These are phyloP conservation scores for Heterohyrax brucei DNA, from an alignment of 2,797 vertebrate genomes.

Conservation along the genomic window DNA sequence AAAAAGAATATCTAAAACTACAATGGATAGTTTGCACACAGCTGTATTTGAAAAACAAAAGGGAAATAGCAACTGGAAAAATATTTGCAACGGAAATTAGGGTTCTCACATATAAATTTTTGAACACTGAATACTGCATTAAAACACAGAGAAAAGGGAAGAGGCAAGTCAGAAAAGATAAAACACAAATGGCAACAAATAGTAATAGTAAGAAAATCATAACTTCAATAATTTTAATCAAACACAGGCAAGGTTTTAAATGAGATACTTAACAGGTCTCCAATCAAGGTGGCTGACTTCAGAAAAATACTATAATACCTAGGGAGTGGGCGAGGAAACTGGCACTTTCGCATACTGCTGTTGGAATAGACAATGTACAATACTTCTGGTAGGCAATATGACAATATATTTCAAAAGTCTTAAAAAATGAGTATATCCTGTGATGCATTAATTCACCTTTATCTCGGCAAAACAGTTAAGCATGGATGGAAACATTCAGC, in stretches of 20 bases:
- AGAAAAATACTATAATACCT: not conserved
- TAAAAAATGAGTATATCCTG: not conserved
- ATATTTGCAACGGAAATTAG: constrained; percentile 5
- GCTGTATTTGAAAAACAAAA: constrained; percentile 53
- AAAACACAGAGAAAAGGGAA: constrained; percentile 26
- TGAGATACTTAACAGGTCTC: not conserved
- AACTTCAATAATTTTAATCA: constrained; percentile 6
- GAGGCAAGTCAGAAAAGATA: constrained; percentile 47
- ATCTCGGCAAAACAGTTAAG: not conserved
- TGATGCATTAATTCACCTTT: not conserved
- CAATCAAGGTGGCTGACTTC: not conserved
- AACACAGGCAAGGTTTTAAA: constrained; percentile 26
- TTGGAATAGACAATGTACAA: not conserved
- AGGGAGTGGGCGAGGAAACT: too few species aligned
- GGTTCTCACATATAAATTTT: not conserved
- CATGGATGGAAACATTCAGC: not conserved
- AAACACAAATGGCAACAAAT: constrained; percentile 2
- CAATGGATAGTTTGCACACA: constrained; percentile 44
- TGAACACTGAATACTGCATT: not conserved
- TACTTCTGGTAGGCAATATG: not conserved
- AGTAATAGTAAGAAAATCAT: not conserved
- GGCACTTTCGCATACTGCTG: too few species aligned
- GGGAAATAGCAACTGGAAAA: constrained; percentile 38
- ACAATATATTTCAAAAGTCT: not conserved
- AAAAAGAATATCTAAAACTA: constrained; percentile 66